These are phyloP conservation scores for Melipona beecheii DNA, from an alignment of 2,888 invertebrate genomes.

Conservation along the genomic window DNA sequence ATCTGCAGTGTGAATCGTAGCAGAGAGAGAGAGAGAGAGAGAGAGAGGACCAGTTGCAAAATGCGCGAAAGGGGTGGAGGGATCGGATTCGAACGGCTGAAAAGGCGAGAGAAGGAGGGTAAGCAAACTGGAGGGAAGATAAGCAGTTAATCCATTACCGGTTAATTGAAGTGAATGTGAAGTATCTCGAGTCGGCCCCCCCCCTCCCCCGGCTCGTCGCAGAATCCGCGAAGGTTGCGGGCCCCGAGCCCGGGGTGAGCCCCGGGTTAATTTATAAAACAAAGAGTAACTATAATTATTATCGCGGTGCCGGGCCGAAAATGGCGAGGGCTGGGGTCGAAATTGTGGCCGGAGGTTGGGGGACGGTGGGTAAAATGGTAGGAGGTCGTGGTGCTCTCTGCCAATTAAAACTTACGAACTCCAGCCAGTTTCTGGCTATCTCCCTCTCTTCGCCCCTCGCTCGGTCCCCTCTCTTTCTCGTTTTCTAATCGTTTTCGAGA, in stretches of 20 bases:
- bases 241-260: conserved; percentile 18
- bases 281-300: conserved; percentile 76
- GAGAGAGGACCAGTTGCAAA: neutral
- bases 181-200: conserved; percentile 48
- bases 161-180: conserved; percentile 76
- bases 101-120: conserved; percentile 6
- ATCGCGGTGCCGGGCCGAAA: conserved; percentile 54
- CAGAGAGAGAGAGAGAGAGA: neutral
- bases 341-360: conserved; percentile 44
- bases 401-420: conserved; percentile 77
- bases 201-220: conserved; percentile 13
- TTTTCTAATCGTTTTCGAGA: conserved; percentile 62
- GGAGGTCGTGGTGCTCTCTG: conserved; percentile 64
- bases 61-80: neutral
- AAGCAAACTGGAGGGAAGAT: conserved; percentile 64
- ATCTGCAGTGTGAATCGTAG: neutral
- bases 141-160: conserved; percentile 79
- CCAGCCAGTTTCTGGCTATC: conserved; percentile 54
- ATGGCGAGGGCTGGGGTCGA: conserved; percentile 33
- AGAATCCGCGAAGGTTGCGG: conserved; percentile 46
- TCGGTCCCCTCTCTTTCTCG: conserved; percentile 35
- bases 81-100: neutral
- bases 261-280: conserved; percentile 76
- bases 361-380: conserved; percentile 38
- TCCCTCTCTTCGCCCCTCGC: conserved; percentile 15